A percentile compares a stretch with the other conserved stretches of the same genome.
Evolutionary conservation across 2,797 vertebrate species (phyloP).

Genomic region (Halcyon leucocephala): DNA sequence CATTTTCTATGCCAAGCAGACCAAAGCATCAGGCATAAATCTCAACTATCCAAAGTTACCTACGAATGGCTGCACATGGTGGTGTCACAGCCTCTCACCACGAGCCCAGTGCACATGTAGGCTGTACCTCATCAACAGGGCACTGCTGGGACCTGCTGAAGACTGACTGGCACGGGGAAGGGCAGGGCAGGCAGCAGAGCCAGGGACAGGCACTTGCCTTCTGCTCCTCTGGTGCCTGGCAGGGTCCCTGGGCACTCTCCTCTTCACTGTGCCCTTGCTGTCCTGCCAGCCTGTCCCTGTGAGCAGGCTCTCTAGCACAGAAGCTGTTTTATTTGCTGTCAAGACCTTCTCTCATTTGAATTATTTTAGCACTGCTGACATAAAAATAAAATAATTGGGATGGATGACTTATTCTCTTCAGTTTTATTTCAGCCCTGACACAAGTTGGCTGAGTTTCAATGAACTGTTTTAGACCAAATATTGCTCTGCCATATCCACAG

Average conservation of each 20-base stretch:
- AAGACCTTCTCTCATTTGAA: background rate
- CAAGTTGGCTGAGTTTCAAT: background rate
- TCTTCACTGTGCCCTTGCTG: fast-evolving
- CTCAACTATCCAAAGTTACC: background rate
- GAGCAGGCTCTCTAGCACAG: background rate
- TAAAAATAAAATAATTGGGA: background rate
- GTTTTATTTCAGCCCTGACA: conserved; percentile 35
- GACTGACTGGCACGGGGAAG: background rate
- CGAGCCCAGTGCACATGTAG: fast-evolving
- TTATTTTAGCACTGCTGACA: conserved; percentile 8
- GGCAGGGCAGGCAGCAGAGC: background rate
- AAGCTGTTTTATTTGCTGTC: background rate
- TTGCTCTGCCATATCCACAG: background rate
- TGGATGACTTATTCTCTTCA: background rate
- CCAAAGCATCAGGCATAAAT: background rate
- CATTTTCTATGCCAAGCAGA: background rate
- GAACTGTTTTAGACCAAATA: conserved; percentile 3
- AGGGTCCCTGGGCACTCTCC: background rate
- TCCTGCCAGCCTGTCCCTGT: background rate
- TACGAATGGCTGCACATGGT: background rate
- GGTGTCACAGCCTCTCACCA: background rate
- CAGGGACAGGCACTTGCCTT: background rate
- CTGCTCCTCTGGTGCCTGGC: background rate
- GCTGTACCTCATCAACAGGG: fast-evolving
- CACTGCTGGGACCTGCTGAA: background rate